Evolutionary conservation across 2,888 invertebrate species (phyloP), one percentile per base, ranked within the genome.

Genomic region (Aphrophora alni): DNA sequence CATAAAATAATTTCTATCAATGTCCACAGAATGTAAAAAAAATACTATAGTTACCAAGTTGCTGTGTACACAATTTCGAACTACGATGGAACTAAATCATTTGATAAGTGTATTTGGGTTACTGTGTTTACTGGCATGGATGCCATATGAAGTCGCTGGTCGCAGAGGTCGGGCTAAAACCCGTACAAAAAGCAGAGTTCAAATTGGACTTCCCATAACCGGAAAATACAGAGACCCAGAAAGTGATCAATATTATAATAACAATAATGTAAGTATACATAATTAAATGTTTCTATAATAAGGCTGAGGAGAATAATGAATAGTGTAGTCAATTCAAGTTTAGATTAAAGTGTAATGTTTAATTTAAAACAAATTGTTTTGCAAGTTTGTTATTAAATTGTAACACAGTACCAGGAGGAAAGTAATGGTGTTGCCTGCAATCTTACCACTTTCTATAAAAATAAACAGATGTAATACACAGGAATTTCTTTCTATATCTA

Each of bases 171-270:
- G 86, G 75, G 86, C 86, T 14, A 82, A 86, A 71, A 83, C 84
- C 25, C 82, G 87, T 24, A 84, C 85, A 25, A 86, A 86, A 77
- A 86, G 86, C 79, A 84, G 85, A 91, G 93, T 95, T 79, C 95
- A 95, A 92, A 95, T 96, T 86, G 96, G 96, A 76, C 88, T 96
- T 84, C 96, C 96, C 0, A 95, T 96, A 81, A 96, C 96, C 44
- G 96, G 96, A 82, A 96, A 96, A 89, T 96, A 96, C 87, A 90
- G 95, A 84, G 96, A 97, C 89, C 94, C 95, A 0, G 96, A 97
- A 88, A 95, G 96, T 8, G 96, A 96, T 89, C 95, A 95, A 87
- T 97, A 97, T 88, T 97, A 97, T 89, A 96, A 96, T 87, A 96
- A 96, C 86, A 93, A 95, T 84, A 93, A 96, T 87, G 96, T 96